Evolutionary conservation across 2,888 invertebrate genomes (phyloP).

Genomic region (Chymomyza caudatula): DNA sequence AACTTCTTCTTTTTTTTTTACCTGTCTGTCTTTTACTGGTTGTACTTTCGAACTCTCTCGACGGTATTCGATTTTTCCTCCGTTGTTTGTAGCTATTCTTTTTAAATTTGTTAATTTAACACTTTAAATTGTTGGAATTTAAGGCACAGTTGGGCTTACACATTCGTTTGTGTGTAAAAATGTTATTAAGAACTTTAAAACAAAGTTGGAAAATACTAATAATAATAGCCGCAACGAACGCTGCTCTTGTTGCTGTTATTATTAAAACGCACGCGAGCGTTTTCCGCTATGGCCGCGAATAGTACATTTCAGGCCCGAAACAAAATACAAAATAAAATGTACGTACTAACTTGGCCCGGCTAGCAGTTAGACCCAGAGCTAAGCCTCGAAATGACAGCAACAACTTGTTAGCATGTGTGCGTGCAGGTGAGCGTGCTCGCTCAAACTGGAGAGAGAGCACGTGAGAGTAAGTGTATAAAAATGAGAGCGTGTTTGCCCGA

Average conservation of each 20-base stretch:
- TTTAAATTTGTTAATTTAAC: conserved; percentile 16
- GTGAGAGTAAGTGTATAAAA: not conserved
- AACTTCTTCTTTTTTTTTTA: conserved; percentile 18
- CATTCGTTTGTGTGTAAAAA: not conserved
- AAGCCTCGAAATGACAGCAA: conserved; percentile 33
- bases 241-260: conserved; percentile 35
- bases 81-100: conserved; percentile 41
- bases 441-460: not conserved
- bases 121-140: not conserved
- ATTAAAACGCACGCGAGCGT: conserved; percentile 58
- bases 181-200: not conserved
- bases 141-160: no score
- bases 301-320: conserved; percentile 51
- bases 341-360: conserved; percentile 60
- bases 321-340: conserved; percentile 33
- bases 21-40: conserved; percentile 51
- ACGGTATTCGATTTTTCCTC: conserved; percentile 42
- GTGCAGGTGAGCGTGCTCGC: not conserved
- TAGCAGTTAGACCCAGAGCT: conserved; percentile 49
- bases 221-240: conserved; percentile 41
- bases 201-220: not conserved
- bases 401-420: conserved; percentile 9
- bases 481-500: conserved; percentile 10
- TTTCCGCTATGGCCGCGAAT: conserved; percentile 55
- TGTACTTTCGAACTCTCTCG: conserved; percentile 45